These are phyloP conservation scores for Spheniscus mendiculus DNA, from an alignment of 2,113 vertebrate species.

Conservation along the genomic window DNA sequence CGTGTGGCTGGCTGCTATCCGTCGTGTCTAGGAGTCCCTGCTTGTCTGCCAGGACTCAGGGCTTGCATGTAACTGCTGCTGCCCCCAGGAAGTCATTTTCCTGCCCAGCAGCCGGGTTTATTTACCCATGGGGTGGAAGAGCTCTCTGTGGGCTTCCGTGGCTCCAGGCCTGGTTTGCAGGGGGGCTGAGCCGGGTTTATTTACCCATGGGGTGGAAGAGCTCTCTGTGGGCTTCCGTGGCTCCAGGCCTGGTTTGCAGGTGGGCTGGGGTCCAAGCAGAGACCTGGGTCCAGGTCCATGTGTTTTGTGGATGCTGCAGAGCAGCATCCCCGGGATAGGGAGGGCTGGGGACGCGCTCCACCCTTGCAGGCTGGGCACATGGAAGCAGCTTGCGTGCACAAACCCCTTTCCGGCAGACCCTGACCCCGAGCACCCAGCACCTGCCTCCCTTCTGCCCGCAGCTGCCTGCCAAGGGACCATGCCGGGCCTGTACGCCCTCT, in stretches of 20 bases:
- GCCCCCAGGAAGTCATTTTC: accelerated
- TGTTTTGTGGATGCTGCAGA: background rate
- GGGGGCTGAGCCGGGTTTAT: background rate
- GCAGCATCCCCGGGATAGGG: background rate
- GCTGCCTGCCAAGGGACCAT: constrained; percentile 67
- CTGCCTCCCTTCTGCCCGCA: background rate
- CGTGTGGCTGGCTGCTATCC: background rate
- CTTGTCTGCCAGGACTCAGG: background rate
- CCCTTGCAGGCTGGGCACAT: background rate
- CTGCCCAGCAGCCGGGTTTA: background rate
- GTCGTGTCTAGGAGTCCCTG: background rate
- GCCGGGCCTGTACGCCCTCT: constrained; percentile 89
- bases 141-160: background rate
- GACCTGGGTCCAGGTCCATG: background rate
- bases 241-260: background rate
- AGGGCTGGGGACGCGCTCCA: background rate
- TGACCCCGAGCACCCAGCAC: accelerated
- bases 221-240: background rate
- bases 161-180: background rate
- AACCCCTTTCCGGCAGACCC: background rate
- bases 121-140: background rate
- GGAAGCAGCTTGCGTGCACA: background rate
- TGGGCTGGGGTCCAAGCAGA: background rate
- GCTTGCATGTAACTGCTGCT: background rate
- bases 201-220: background rate